Base-by-base conservation (phyloP, 2,888 invertebrate species). In the Marronus borbonicus region DNA sequence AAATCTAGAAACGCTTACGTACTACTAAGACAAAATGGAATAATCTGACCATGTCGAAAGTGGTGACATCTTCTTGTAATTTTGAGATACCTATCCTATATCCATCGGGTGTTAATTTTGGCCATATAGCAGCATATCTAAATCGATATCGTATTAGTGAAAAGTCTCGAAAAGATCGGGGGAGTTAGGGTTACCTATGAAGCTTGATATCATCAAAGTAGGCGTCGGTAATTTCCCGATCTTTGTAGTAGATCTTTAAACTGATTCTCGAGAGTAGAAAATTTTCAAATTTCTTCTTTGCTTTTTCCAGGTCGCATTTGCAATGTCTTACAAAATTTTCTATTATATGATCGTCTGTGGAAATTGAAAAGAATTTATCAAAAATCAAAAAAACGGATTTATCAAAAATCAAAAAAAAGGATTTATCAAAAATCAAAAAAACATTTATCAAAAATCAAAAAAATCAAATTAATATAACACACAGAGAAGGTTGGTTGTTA, bases 261-360 rank as follows among this genome's bases (percentile, higher is more conserved):
- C 91, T 90, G 0, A 90, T 88, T 77, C 92, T 90, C 52, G 92
- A 89, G 68, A 91, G 88, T 84, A 92, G 92, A 87, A 92, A 92
- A 81, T 91, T 89, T 85, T 93, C 92, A 77, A 94, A 86, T 87
- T 93, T 93, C 80, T 89, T 89, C 83, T 94, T 91, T 8, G 93
- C 91, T 78, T 91, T 90, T 83, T 93, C 92, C 86, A 92, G 86
- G 84, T 93, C 91, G 89, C 93, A 91, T 82, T 93, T 93, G 85
- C 92, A 92, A 0, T 92, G 92, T 17, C 92, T 89, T 52, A 93
- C 87, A 84, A 92, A 93, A 49, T 90, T 86, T 84, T 91, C 88
- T 79, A 93, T 86, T 58, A 92, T 85, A 1, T 86, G 86, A 55
- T 86, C 87, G 81, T 92, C 93, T 93, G 88, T 7, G 17, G 28